phyloP scores from a whole-genome alignment of 2,113 vertebrate genomes.

The Romanogobio albipinnatus region DNA sequence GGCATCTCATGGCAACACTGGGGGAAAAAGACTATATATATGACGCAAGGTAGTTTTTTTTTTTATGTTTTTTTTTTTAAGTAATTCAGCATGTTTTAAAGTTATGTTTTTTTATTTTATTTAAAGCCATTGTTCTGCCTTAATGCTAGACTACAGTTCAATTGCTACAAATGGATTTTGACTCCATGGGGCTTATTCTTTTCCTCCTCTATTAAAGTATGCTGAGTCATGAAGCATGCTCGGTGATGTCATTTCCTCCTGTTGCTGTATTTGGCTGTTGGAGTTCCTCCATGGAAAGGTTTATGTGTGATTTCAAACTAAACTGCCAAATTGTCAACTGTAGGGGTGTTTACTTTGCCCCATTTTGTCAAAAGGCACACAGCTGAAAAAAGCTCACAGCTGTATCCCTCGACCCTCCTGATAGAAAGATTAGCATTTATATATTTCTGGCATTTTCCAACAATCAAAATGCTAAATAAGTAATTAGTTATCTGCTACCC shows the following conservation, averaged over 20 bases:
- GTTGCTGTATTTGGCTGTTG: neutral
- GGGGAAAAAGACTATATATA: neutral
- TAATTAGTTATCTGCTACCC: constrained; percentile 46
- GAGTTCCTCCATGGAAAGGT: constrained; percentile 11
- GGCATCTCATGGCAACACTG: constrained; percentile 10
- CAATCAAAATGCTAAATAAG: constrained; percentile 42
- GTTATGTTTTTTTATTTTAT: too few species aligned
- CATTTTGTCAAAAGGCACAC: neutral
- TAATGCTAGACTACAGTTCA: neutral
- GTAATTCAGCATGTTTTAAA: neutral
- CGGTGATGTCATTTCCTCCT: constrained; percentile 31
- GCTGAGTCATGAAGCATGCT: constrained; percentile 7
- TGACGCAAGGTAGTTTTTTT: neutral
- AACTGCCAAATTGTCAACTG: constrained; percentile 17
- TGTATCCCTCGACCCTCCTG: neutral
- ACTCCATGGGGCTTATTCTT: neutral
- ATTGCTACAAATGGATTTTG: neutral
- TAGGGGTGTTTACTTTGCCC: neutral
- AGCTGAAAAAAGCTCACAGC: too few species aligned
- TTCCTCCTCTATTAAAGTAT: neutral
- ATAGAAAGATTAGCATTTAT: constrained; percentile 22
- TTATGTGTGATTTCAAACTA: constrained; percentile 3
- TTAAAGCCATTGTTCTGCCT: neutral
- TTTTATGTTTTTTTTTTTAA: neutral
- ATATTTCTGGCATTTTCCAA: constrained; percentile 16